phyloP scores from a whole-genome alignment of 2,888 invertebrate species.

The Drosophila meridiana region DNA sequence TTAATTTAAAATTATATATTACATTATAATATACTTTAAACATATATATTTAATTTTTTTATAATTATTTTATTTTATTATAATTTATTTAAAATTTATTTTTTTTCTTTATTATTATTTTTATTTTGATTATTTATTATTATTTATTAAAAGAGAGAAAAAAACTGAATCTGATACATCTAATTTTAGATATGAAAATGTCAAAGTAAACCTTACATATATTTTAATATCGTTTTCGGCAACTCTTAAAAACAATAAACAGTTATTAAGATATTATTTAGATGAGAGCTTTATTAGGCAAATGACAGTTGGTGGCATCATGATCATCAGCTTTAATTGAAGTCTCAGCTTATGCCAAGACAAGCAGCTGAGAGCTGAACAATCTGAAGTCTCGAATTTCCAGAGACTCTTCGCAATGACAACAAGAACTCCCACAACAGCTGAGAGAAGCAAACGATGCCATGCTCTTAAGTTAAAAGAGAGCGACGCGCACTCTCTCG shows the following conservation, averaged over 20 bases:
- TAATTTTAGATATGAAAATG: no score
- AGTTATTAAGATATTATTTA: not conserved
- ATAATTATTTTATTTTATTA: no score
- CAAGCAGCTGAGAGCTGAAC: constrained; percentile 1
- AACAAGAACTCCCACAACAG: constrained; percentile 23
- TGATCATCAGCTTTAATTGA: not conserved
- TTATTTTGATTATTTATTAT: no score
- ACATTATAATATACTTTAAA: no score
- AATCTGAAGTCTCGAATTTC: not conserved
- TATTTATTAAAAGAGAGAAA: no score
- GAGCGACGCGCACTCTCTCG: constrained; percentile 8
- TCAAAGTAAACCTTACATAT: not conserved
- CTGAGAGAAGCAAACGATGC: constrained; percentile 14
- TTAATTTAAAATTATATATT: no score
- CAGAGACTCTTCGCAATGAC: not conserved
- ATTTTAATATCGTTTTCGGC: not conserved
- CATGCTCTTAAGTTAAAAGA: constrained; percentile 31
- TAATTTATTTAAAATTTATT: no score
- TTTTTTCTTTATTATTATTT: no score
- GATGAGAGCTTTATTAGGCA: not conserved
- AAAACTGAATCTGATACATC: no score
- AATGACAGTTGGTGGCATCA: not conserved
- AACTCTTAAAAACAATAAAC: not conserved
- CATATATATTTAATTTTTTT: no score
- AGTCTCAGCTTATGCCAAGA: not conserved